A percentile compares a stretch with the other conserved stretches of the same genome.
phyloP scores from a whole-genome alignment of 2,888 invertebrate species.

The Punctoribates punctum region DNA sequence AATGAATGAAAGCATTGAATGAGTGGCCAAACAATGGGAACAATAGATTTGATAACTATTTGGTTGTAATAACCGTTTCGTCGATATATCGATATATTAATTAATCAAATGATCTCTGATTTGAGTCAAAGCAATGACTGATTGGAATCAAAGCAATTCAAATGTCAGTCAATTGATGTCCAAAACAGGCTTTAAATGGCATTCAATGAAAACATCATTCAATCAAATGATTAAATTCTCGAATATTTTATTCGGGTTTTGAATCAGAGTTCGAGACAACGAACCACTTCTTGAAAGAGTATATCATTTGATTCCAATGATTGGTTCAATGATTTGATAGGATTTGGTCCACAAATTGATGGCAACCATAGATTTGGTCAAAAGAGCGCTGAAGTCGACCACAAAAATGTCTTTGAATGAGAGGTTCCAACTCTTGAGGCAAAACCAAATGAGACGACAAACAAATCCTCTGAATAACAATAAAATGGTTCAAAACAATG shows the following conservation, averaged over 20 bases:
- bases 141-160: no score
- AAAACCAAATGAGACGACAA: constrained; percentile 32
- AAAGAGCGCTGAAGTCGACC: constrained; percentile 56
- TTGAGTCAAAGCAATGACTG: no score
- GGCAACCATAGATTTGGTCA: constrained; percentile 45
- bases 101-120: no score
- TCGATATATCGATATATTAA: no score
- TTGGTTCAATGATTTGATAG: constrained; percentile 21
- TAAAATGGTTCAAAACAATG: constrained; percentile 21
- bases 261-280: neutral
- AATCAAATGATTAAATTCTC: neutral
- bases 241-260: neutral
- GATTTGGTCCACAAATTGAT: constrained; percentile 6
- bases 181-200: neutral
- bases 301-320: neutral
- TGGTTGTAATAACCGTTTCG: no score
- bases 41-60: no score
- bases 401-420: constrained; percentile 56
- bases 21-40: neutral
- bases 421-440: constrained; percentile 52
- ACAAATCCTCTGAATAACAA: neutral
- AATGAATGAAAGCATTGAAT: neutral
- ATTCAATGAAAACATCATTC: neutral
- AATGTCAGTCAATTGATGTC: neutral
- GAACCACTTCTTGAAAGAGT: no score